Evolutionary conservation across 2,797 vertebrate species (phyloP).

Genomic region (Sebastes itinus): DNA sequence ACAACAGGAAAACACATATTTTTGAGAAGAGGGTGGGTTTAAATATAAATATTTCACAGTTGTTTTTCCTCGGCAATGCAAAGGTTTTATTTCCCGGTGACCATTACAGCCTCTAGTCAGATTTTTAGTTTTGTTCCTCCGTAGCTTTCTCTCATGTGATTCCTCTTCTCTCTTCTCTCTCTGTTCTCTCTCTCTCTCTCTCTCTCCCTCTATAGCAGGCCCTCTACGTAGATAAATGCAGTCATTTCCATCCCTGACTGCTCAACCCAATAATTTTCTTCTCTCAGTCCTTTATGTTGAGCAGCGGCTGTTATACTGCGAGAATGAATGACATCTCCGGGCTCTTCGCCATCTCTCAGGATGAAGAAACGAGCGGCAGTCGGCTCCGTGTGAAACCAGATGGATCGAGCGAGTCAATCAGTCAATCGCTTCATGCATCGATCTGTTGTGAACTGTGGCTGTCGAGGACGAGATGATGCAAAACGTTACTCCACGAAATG

Average conservation of each 20-base stretch:
- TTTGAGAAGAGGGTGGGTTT: not conserved
- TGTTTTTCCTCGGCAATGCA: not conserved
- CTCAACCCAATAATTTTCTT: conserved; percentile 12
- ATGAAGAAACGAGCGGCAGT: conserved; percentile 8
- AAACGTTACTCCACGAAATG: not conserved
- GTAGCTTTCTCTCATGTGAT: not conserved
- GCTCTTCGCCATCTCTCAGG: not conserved
- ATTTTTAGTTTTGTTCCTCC: not conserved
- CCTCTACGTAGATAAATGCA: conserved; percentile 10
- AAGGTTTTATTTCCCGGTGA: not conserved
- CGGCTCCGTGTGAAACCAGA: not conserved
- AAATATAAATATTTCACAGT: not conserved
- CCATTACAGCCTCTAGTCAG: not conserved
- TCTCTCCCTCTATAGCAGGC: not conserved
- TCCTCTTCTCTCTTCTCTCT: too few relatives aligned
- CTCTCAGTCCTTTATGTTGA: conserved; percentile 14
- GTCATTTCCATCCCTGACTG: conserved; percentile 2
- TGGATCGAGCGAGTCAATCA: not conserved
- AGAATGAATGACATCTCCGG: conserved; percentile 33
- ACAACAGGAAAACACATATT: not conserved
- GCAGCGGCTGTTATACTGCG: not conserved
- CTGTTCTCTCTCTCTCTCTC: too few relatives aligned
- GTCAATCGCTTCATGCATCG: not conserved
- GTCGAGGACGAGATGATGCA: not conserved
- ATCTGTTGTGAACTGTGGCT: not conserved